phyloP scores from a whole-genome alignment of 2,113 vertebrate genomes.

The Otolemur garnettii region DNA sequence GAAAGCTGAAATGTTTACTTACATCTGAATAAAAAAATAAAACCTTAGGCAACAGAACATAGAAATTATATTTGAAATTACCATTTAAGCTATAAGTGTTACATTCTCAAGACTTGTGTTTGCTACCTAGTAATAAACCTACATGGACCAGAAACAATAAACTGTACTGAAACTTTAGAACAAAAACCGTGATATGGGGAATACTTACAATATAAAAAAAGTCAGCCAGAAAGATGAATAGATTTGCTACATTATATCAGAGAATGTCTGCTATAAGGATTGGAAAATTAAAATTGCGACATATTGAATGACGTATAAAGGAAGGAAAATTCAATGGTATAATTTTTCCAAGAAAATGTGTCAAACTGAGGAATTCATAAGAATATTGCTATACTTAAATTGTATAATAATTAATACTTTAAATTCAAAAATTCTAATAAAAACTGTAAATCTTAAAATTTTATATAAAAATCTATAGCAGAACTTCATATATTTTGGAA shows the following conservation, averaged over 20 bases:
- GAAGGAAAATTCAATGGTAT: neutral
- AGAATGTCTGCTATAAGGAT: neutral
- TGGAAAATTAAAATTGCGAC: slow-evolving; percentile 7
- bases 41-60: neutral
- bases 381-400: neutral
- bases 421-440: neutral
- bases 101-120: neutral
- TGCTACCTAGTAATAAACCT: neutral
- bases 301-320: neutral
- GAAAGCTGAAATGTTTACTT: neutral
- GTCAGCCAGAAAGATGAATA: neutral
- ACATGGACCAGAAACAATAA: neutral
- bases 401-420: neutral
- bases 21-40: slow-evolving; percentile 13
- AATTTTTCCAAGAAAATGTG: neutral
- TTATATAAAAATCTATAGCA: neutral
- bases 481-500: neutral
- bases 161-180: neutral
- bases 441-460: neutral
- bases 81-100: neutral
- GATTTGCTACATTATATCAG: neutral
- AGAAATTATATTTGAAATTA: neutral
- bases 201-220: neutral
- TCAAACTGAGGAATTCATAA: neutral
- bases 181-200: neutral